phyloP scores from a whole-genome alignment of 2,797 vertebrate genomes.

The Coreius guichenoti region DNA sequence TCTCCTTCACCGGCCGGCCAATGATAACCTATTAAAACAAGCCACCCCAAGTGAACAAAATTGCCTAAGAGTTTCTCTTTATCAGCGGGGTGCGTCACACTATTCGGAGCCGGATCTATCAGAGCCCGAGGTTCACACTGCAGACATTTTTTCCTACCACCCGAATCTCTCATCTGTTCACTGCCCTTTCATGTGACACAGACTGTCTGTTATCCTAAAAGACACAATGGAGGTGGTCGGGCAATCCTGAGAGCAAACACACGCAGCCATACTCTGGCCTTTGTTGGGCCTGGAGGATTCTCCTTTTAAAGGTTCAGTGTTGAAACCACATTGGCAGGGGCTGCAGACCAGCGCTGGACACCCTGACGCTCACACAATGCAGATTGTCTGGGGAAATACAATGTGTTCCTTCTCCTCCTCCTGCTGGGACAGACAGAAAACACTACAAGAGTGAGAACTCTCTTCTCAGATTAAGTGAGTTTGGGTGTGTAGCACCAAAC shows the following conservation, averaged over 20 bases:
- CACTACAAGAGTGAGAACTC: constrained; percentile 18
- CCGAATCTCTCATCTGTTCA: constrained; percentile 56
- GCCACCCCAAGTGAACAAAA: constrained; percentile 42
- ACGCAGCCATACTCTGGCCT: constrained; percentile 61
- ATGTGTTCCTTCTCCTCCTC: constrained; percentile 50
- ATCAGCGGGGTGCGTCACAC: constrained; percentile 41
- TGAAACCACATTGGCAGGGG: constrained; percentile 57
- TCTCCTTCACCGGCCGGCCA: constrained; percentile 49
- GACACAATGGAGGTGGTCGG: constrained; percentile 65
- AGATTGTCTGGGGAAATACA: constrained; percentile 63
- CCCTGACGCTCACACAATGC: constrained; percentile 58
- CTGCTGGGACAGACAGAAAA: constrained; percentile 31
- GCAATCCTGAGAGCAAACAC: constrained; percentile 69
- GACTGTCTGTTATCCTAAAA: constrained; percentile 65
- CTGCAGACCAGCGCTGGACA: constrained; percentile 44
- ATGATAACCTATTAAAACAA: constrained; percentile 62
- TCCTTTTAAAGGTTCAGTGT: constrained; percentile 63
- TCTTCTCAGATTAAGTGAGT: constrained; percentile 14
- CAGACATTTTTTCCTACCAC: constrained; percentile 25
- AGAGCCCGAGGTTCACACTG: constrained; percentile 36
- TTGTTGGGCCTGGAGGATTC: constrained; percentile 65
- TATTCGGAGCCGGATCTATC: constrained; percentile 6
- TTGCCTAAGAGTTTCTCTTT: constrained; percentile 49
- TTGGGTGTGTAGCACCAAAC: not conserved
- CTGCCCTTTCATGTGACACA: constrained; percentile 64